Base-by-base conservation (phyloP, 2,888 invertebrate species). In the Nasonovia ribisnigri region DNA sequence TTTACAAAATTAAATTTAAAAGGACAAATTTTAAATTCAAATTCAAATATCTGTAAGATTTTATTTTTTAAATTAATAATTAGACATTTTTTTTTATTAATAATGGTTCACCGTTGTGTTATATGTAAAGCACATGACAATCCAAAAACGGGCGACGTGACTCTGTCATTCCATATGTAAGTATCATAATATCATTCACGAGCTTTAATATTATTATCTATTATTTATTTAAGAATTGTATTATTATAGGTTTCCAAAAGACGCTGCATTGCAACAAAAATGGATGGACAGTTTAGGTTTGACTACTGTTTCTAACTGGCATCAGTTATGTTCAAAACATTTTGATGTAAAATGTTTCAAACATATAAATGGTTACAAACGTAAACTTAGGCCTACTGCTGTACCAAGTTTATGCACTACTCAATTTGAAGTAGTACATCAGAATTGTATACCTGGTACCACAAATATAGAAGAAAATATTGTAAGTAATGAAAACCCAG, bases 221-320 rank as follows among this genome's bases (percentile, higher is more conserved):
- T 46, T 26, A 46, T 46, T 86, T 84, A 84, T 84, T 84, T 84
- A 43, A 43, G 24, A 46, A n/a, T n/a, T n/a, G n/a, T n/a, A n/a
- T n/a, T n/a, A n/a, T n/a, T n/a, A n/a, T n/a, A n/a, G n/a, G n/a
- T 84, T 84, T 84, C 84, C 84, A 84, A 84, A 43, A 84, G 84
- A 84, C 24, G 36, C 5, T n/a, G 16, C n/a, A 87, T 51, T 87
- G 51, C n/a, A 48, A 16, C 29, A 87, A 36, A 87, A 87, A 36
- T 87, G 51, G 51, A 51, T 87, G 87, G 51, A 87, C 16, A 87
- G 6, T 87, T n/a, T 51, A 13, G 87, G 51, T 5, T 20, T 87
- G 1, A 2, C 48, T 5, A 36, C 87, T 16, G 51, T 87, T 5
- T 51, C 48, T 87, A 87, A 87, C 5, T 87, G 51, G 87, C 87